Evolutionary conservation across 2,113 vertebrate species (phyloP).

Genomic region (Onychostruthus taczanowskii): DNA sequence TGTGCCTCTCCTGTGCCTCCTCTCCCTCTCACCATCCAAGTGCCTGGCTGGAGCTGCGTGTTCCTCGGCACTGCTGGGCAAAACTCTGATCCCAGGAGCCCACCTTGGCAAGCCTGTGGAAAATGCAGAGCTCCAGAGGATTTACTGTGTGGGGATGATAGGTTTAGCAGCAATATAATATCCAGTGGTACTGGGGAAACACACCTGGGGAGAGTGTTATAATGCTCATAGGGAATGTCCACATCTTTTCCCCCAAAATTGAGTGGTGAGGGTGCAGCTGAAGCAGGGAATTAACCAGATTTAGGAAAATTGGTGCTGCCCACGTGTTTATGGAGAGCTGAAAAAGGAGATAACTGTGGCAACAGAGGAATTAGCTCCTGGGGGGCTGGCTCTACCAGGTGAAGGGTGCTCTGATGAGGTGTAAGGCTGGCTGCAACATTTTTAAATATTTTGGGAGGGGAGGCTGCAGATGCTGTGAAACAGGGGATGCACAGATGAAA

Average conservation of each 20-base stretch:
- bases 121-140: neutral
- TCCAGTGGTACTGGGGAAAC: neutral
- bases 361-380: neutral
- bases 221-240: neutral
- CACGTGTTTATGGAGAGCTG: fast-evolving
- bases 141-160: neutral
- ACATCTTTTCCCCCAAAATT: neutral
- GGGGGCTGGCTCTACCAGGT: neutral
- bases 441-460: neutral
- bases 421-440: neutral
- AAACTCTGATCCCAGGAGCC: neutral
- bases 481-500: neutral
- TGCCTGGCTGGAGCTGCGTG: neutral
- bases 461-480: neutral
- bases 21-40: neutral
- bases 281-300: neutral
- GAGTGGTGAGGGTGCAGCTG: neutral
- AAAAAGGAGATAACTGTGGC: fast-evolving
- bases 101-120: neutral
- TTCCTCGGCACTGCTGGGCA: neutral
- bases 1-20: neutral
- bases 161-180: neutral
- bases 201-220: fast-evolving
- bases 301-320: neutral
- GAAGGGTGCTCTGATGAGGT: neutral